Conservation (phyloP, 2,888 invertebrate genomes). For the Deroplatys truncata region DNA sequence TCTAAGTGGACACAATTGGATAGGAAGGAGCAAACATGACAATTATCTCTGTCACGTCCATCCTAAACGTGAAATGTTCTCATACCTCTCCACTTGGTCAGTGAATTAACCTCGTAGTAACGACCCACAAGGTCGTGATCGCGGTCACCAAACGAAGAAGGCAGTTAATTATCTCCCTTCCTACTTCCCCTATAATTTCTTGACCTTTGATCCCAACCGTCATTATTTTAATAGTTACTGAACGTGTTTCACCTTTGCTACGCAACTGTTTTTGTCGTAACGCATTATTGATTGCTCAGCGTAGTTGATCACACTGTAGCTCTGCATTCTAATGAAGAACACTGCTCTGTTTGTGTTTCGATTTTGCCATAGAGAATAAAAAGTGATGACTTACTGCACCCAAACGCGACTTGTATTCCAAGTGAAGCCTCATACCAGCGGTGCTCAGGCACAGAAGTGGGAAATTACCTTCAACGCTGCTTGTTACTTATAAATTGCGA, state of each 20-base stretch:
- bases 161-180: slow-evolving; percentile 9
- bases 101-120: slow-evolving; percentile 6
- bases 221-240: slow-evolving; percentile 16
- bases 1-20: neutral
- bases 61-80: neutral
- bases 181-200: neutral
- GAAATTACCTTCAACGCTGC: too few species aligned
- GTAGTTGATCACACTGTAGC: neutral
- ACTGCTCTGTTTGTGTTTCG: neutral
- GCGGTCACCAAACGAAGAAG: slow-evolving; percentile 12
- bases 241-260: neutral
- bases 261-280: neutral
- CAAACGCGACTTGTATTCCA: too few species aligned
- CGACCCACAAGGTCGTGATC: slow-evolving; percentile 3
- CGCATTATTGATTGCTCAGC: neutral
- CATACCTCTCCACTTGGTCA: neutral
- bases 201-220: neutral
- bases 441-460: too few species aligned
- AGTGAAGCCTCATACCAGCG: too few species aligned
- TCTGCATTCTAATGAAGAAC: neutral
- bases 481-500: too few species aligned
- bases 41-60: neutral
- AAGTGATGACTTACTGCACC: neutral
- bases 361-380: neutral
- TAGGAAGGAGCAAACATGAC: neutral